Evolutionary conservation across 1,140 invertebrate species (phyloP).

Genomic region (Heterodera schachtii): DNA sequence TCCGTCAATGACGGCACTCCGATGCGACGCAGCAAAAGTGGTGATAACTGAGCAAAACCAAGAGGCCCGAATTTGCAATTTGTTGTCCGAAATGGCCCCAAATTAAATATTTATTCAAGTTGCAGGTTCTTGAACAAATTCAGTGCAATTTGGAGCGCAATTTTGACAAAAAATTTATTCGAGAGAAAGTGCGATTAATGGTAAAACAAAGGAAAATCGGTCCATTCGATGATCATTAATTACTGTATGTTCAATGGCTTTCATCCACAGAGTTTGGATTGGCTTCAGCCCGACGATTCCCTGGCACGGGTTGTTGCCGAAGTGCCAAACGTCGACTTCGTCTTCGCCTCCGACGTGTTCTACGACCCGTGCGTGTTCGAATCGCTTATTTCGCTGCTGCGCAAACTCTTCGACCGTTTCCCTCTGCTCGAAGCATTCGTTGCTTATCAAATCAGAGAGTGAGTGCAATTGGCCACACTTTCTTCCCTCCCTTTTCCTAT

Average conservation of each 20-base stretch:
- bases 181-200: conserved; percentile 4
- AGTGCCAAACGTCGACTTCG: conserved; percentile 33
- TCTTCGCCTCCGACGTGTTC: conserved; percentile 61
- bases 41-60: conserved; percentile 30
- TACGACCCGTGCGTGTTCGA: conserved; percentile 57
- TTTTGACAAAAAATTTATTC: conserved; percentile 3
- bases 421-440: conserved; percentile 46
- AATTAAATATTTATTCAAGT: no score
- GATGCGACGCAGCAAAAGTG: conserved; percentile 30
- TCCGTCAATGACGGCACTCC: conserved; percentile 37
- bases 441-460: conserved; percentile 61
- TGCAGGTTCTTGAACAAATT: conserved; percentile 24
- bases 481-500: neutral
- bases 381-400: conserved; percentile 50
- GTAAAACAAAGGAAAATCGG: conserved; percentile 1
- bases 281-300: conserved; percentile 30
- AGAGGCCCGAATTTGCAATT: neutral
- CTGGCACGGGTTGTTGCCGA: conserved; percentile 25
- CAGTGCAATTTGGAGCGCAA: conserved; percentile 20
- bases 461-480: conserved; percentile 14
- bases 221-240: neutral
- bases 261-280: conserved; percentile 34
- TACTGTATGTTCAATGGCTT: neutral
- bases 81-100: neutral
- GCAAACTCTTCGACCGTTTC: conserved; percentile 41